phyloP scores from a whole-genome alignment of 2,888 invertebrate genomes.

The Thecophora atra region DNA sequence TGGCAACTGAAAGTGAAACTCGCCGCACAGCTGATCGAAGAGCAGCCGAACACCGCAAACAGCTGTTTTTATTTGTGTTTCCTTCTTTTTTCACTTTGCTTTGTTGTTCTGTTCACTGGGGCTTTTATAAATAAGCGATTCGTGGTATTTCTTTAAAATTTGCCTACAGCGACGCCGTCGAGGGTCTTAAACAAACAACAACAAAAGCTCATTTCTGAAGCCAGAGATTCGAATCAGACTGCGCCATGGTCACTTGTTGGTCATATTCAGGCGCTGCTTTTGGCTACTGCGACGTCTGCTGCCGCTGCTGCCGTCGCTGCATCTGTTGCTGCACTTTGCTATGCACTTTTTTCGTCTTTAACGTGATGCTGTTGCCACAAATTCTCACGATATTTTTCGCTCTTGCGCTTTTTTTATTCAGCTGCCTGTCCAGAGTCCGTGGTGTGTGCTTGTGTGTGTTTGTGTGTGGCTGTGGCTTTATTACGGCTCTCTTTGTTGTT shows the following conservation, averaged over 20 bases:
- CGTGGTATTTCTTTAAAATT: neutral
- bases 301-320: conserved; percentile 5
- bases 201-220: conserved; percentile 15
- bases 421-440: neutral
- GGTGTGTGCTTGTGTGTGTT: conserved; percentile 37
- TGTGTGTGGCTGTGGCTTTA: conserved; percentile 29
- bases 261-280: neutral
- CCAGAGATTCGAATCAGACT: conserved; percentile 33
- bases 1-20: conserved; percentile 8
- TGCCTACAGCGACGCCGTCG: neutral
- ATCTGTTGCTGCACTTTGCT: neutral
- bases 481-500: conserved; percentile 29
- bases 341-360: conserved; percentile 2
- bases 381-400: conserved; percentile 36
- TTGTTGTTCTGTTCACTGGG: no score
- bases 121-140: neutral
- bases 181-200: neutral
- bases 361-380: conserved; percentile 37
- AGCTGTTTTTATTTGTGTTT: neutral
- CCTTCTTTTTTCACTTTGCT: neutral
- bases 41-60: neutral
- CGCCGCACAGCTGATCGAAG: conserved; percentile 10
- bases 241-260: conserved; percentile 49
- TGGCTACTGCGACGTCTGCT: conserved; percentile 2
- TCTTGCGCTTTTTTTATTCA: conserved; percentile 34